phyloP scores from a whole-genome alignment of 2,113 vertebrate species.

The Podarcis cretensis region DNA sequence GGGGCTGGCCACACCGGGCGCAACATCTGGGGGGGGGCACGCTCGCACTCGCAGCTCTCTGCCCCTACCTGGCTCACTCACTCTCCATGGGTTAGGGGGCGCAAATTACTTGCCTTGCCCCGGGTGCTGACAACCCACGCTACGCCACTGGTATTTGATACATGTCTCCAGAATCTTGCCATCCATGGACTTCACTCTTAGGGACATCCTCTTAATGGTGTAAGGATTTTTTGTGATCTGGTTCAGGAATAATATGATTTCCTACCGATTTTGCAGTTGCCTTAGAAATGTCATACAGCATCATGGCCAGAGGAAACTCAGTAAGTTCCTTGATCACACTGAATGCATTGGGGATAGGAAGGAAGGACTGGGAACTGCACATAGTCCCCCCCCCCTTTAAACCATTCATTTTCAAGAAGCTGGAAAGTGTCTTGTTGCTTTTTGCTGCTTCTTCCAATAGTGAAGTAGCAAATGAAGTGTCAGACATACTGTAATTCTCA shows the following conservation, averaged over 20 bases:
- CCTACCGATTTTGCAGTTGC: background rate
- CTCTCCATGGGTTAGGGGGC: too few relatives aligned
- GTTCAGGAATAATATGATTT: background rate
- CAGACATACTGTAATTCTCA: background rate
- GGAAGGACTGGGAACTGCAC: background rate
- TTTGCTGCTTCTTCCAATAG: background rate
- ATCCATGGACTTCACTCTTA: background rate
- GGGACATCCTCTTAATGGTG: background rate
- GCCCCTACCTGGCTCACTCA: too few relatives aligned
- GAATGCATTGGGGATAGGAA: background rate
- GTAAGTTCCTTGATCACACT: too few relatives aligned
- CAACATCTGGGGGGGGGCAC: too few relatives aligned
- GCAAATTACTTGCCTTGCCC: too few relatives aligned
- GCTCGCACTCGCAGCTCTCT: too few relatives aligned
- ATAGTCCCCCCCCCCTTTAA: background rate
- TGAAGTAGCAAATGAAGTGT: background rate
- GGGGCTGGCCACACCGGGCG: too few relatives aligned
- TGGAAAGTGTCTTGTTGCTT: background rate
- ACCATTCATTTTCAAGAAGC: background rate
- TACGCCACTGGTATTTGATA: background rate
- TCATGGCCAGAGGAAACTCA: background rate
- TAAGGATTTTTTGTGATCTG: background rate
- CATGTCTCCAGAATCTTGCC: background rate
- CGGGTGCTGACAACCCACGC: too few relatives aligned
- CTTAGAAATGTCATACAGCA: background rate